Base-by-base conservation (phyloP, 2,888 invertebrate genomes). In the Antitype chi region DNA sequence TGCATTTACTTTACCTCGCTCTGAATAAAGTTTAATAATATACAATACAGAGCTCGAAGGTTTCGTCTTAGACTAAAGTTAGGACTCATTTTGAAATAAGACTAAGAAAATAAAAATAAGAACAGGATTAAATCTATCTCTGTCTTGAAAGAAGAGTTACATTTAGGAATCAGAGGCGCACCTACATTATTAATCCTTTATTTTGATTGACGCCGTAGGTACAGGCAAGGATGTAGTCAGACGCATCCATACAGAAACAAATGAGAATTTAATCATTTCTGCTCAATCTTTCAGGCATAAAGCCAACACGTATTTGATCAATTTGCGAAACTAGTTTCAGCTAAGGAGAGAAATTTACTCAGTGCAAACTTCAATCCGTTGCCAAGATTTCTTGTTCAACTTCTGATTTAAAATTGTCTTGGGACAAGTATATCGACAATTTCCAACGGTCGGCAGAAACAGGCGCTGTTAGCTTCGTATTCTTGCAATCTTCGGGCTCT, bases 401-500 rank as follows among this genome's bases (percentile, higher is more conserved):
- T 68, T n/a, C 20, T 59, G 60, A 67, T 74, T 43, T 62, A 17
- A 67, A 78, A 80, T 67, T 73, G 62, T 63, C 63, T 47, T 20
- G 63, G 57, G 57, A 57, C 57, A 63, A 64, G 68, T 81, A 59
- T 64, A 81, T 69, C 70, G 32, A n/a, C 47, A 47, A 70, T 73
- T 70, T 59, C 47, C 23, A 67, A 63, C 32, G 20, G 49, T 60
- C 32, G 70, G 53, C 53, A 55, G 70, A 79, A 70, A 80, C 68
- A 71, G 59, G 32, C 59, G 64, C 83, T 62, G 72, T 57, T 59
- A 68, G 64, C 60, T n/a, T 53, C 55, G 75, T 82, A 70, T 68
- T 64, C 49, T 43, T 28, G 67, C 59, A 55, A 57, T 71, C 55
- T 79, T 55, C 17, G 13, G 63, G 23, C 23, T 28, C 68, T 75